A percentile compares a stretch with the other conserved stretches of the same genome.
Conservation (phyloP, 1,140 invertebrate species). For the Brachionus calyciflorus region DNA sequence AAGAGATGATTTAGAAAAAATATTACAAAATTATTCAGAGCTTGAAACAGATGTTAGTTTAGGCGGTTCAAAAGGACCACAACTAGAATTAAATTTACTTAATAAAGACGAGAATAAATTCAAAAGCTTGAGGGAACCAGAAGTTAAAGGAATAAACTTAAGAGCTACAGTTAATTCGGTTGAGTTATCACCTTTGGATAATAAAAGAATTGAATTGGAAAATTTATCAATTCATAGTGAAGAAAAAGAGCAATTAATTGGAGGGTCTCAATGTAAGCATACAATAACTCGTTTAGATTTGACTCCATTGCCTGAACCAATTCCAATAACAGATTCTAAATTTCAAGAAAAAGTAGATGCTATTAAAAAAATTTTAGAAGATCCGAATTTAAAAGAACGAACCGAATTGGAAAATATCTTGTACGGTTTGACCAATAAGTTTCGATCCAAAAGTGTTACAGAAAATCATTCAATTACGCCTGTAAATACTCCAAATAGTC, state of each 20-base stretch:
- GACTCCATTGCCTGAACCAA: background rate
- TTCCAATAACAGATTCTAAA: background rate
- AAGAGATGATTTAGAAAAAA: background rate
- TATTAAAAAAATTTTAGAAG: background rate
- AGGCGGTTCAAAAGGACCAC: background rate
- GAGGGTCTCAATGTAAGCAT: too few relatives aligned
- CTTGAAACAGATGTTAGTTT: background rate
- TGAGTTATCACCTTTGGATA: too few relatives aligned
- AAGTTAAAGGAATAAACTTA: too few relatives aligned
- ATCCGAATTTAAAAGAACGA: background rate
- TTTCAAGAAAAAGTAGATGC: conserved; percentile 20
- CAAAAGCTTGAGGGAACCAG: background rate
- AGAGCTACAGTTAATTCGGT: too few relatives aligned
- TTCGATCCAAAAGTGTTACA: background rate
- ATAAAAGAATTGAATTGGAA: background rate
- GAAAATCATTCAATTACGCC: background rate
- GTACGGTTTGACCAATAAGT: background rate
- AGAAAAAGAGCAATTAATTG: background rate
- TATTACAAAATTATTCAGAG: background rate
- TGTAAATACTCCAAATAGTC: background rate
- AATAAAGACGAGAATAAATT: background rate
- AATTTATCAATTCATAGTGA: background rate
- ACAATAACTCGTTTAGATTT: too few relatives aligned
- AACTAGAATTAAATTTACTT: background rate
- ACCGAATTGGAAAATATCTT: background rate